Percentiles rank a stretch among this genome's conserved stretches.
Conservation (phyloP, 2,797 vertebrate genomes). For the Eremophila alpestris region DNA sequence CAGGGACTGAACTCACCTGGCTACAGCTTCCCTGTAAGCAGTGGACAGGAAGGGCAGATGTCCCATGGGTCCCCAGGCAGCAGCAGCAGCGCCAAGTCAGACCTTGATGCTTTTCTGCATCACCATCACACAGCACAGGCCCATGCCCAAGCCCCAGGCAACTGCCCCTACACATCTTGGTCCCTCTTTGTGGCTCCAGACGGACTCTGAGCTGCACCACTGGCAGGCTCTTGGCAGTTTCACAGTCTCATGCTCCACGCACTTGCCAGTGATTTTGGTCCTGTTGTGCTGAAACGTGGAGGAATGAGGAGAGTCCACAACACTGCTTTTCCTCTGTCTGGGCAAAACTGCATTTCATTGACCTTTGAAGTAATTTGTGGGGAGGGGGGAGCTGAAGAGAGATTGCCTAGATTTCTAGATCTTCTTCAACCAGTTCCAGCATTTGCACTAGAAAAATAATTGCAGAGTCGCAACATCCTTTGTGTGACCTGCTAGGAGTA, state of each 20-base stretch:
- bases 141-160: accelerated
- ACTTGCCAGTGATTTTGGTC: neutral
- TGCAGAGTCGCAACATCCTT: neutral
- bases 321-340: neutral
- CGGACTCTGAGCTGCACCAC: neutral
- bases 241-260: neutral
- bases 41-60: neutral
- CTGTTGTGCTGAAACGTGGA: neutral
- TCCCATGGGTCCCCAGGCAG: too few relatives aligned
- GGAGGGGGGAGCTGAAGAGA: neutral
- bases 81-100: neutral
- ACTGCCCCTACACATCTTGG: accelerated
- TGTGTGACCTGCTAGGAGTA: neutral
- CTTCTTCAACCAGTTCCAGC: neutral
- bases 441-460: neutral
- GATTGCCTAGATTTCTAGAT: neutral
- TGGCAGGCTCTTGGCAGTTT: accelerated
- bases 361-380: neutral
- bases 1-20: neutral
- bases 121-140: accelerated
- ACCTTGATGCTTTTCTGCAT: neutral
- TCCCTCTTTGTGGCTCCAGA: neutral
- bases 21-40: neutral
- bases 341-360: neutral
- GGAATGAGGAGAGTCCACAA: neutral